Conservation (phyloP, 2,888 invertebrate genomes). For the Epiblema foenella region DNA sequence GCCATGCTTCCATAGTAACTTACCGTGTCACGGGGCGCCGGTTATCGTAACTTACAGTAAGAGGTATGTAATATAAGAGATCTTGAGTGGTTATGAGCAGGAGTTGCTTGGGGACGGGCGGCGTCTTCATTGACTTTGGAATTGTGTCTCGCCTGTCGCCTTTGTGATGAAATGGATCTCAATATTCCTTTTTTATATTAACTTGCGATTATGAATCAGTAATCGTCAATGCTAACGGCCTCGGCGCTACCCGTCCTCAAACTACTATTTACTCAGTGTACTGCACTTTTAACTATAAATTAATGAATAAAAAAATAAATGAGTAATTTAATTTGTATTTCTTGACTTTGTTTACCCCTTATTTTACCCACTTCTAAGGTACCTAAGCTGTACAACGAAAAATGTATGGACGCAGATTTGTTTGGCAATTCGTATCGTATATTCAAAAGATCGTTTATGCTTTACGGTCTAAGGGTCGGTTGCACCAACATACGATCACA, state of each 20-base stretch:
- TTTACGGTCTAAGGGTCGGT: too few relatives aligned
- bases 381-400: too few relatives aligned
- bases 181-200: conserved; percentile 59
- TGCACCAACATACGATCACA: too few relatives aligned
- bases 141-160: conserved; percentile 58
- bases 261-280: conserved; percentile 72
- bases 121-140: conserved; percentile 54
- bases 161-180: conserved; percentile 78
- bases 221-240: conserved; percentile 31
- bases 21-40: conserved; percentile 51
- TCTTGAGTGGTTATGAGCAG: conserved; percentile 56
- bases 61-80: conserved; percentile 58
- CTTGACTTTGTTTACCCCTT: conserved; percentile 49
- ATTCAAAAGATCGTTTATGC: too few relatives aligned
- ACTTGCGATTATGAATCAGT: conserved; percentile 46
- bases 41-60: conserved; percentile 51
- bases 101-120: conserved; percentile 73
- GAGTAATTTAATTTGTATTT: conserved; percentile 54
- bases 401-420: too few relatives aligned
- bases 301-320: conserved; percentile 78
- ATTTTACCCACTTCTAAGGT: neutral
- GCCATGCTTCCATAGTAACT: conserved; percentile 51
- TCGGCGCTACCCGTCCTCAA: conserved; percentile 62
- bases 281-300: conserved; percentile 78
- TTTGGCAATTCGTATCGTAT: too few relatives aligned